A percentile compares a stretch with the other conserved stretches of the same genome.
These are phyloP conservation scores for Anguilla anguilla DNA, from an alignment of 2,797 vertebrate species.

Conservation along the genomic window DNA sequence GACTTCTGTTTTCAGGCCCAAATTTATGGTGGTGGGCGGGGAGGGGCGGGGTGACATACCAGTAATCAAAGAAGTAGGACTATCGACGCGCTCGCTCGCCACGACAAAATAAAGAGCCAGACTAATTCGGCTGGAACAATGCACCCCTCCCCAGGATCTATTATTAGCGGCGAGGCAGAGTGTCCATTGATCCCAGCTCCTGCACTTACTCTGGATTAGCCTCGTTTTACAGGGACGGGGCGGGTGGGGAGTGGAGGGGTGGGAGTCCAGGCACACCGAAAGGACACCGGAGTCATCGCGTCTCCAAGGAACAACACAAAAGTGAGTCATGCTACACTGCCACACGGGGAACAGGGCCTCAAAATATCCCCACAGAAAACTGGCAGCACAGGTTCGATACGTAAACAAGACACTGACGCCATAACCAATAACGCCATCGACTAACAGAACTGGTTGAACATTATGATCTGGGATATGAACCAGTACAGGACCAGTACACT, in stretches of 20 bases:
- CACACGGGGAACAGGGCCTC: background rate
- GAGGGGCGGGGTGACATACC: background rate
- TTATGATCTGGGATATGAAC: background rate
- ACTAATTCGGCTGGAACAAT: constrained; percentile 60
- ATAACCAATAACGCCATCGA: background rate
- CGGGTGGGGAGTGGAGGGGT: background rate
- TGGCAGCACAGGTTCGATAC: background rate
- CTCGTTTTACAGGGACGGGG: constrained; percentile 46
- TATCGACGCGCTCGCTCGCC: constrained; percentile 56
- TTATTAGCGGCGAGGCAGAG: constrained; percentile 57
- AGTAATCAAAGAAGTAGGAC: constrained; percentile 45
- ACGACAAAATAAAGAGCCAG: constrained; percentile 61
- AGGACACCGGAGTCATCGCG: constrained; percentile 54
- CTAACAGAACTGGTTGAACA: background rate
- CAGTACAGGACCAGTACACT: background rate
- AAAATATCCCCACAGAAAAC: background rate
- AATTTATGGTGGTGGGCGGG: background rate
- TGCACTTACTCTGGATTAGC: constrained; percentile 56
- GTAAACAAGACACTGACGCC: background rate
- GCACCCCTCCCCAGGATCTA: constrained; percentile 56
- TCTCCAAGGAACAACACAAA: constrained; percentile 12
- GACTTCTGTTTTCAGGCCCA: background rate
- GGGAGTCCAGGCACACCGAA: constrained; percentile 60
- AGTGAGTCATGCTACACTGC: background rate
- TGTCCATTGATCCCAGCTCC: constrained; percentile 47